Conservation (phyloP, 2,113 vertebrate genomes). For the Chlamydotis undulata region DNA sequence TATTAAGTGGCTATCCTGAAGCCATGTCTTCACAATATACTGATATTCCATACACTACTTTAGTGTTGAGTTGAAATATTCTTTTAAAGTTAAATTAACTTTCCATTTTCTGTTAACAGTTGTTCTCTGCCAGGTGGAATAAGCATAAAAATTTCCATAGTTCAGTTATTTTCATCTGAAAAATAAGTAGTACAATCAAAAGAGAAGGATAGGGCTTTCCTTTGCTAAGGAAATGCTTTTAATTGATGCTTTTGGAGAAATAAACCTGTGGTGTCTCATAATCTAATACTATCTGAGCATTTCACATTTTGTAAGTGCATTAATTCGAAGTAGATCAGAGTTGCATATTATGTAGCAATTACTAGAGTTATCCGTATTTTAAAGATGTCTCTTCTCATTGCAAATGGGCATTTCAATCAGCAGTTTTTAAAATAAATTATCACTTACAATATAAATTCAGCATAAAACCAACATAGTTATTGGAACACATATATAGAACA, state of each 20-base stretch:
- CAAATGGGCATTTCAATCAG: slow-evolving; percentile 7
- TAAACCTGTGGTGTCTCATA: neutral
- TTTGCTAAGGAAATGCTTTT: neutral
- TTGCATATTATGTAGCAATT: neutral
- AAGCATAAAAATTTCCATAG: neutral
- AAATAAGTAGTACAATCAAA: neutral
- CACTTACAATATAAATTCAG: neutral
- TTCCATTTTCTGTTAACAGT: neutral
- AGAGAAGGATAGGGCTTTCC: neutral
- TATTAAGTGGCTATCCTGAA: neutral
- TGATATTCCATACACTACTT: neutral
- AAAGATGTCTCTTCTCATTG: neutral
- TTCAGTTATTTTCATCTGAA: neutral
- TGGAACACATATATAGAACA: neutral
- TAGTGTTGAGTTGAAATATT: neutral
- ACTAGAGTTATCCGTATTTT: neutral
- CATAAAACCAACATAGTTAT: neutral
- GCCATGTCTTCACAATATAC: neutral
- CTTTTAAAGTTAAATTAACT: neutral
- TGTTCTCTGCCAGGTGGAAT: neutral
- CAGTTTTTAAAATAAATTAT: slow-evolving; percentile 9
- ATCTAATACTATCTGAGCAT: neutral
- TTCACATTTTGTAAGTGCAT: neutral
- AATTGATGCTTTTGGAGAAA: neutral
- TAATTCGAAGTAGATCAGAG: neutral